A percentile compares a stretch with the other conserved stretches of the same genome.
Evolutionary conservation across 2,113 vertebrate species (phyloP).

Genomic region (Holacanthus passer): DNA sequence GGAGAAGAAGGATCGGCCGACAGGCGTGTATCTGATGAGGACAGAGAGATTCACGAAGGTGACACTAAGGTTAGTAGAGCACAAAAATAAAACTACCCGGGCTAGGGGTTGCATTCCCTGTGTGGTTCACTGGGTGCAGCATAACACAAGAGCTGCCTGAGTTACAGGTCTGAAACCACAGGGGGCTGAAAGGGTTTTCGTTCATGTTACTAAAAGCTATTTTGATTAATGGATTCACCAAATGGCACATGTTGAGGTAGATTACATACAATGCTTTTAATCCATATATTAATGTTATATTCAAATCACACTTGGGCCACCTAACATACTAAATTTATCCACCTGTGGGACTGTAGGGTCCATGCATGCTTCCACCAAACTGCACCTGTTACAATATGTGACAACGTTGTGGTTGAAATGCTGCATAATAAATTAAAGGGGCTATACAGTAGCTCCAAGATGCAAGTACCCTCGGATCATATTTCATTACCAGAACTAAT

Average conservation of each 20-base stretch:
- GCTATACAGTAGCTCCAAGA: conserved; percentile 17
- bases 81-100: background rate
- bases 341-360: background rate
- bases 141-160: conserved; percentile 1
- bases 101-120: background rate
- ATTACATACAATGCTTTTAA: conserved; percentile 24
- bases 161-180: conserved; percentile 8
- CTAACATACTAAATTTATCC: background rate
- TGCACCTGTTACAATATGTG: conserved; percentile 10
- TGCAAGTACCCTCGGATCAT: conserved; percentile 14
- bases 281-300: background rate
- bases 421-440: conserved; percentile 26
- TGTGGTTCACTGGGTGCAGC: conserved; percentile 22
- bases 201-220: conserved; percentile 32
- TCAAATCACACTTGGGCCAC: conserved; percentile 9
- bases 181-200: background rate
- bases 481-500: conserved; percentile 30
- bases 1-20: conserved; percentile 97
- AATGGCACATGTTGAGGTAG: conserved; percentile 2
- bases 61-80: conserved; percentile 1
- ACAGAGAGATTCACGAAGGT: background rate
- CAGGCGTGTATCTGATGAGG: conserved; percentile 91
- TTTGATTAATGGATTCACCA: conserved; percentile 29
- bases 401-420: conserved; percentile 8
- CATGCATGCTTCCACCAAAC: background rate